These are phyloP conservation scores for Portevinia maculata DNA, from an alignment of 2,888 invertebrate genomes.

Conservation along the genomic window DNA sequence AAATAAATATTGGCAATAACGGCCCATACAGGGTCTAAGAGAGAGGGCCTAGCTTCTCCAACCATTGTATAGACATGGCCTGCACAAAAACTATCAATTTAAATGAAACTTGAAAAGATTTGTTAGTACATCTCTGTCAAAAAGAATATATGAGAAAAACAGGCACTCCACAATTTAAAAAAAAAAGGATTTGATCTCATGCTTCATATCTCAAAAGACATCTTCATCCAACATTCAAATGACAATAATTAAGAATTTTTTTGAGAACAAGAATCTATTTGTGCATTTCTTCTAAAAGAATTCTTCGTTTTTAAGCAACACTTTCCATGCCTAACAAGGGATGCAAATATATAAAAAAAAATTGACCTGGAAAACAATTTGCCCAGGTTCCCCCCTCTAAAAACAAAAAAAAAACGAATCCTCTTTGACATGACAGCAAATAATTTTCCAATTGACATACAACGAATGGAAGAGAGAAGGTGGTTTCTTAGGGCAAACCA, in stretches of 20 bases:
- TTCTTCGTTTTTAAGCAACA: background rate
- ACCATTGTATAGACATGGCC: too few species aligned
- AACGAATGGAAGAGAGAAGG: constrained; percentile 24
- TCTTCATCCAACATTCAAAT: background rate
- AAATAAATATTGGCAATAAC: too few species aligned
- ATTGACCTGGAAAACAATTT: constrained; percentile 44
- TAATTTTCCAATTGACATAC: constrained; percentile 57
- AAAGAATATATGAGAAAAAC: too few species aligned
- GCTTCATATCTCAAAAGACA: background rate
- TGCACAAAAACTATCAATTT: too few species aligned
- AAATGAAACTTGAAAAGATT: too few species aligned
- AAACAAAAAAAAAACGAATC: background rate
- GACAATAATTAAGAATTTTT: constrained; percentile 7
- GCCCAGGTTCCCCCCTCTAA: background rate
- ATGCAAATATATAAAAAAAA: constrained; percentile 17
- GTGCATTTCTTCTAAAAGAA: constrained; percentile 3
- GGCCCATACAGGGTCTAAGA: too few species aligned
- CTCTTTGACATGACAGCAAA: constrained; percentile 49
- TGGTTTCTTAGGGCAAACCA: constrained; percentile 15
- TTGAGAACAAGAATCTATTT: constrained; percentile 6
- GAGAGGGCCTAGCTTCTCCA: too few species aligned
- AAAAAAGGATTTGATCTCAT: background rate
- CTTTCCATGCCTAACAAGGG: background rate
- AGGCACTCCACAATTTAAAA: background rate
- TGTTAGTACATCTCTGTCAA: too few species aligned